These are phyloP conservation scores for Drosophila tani DNA, from an alignment of 1,140 invertebrate genomes.

Conservation along the genomic window DNA sequence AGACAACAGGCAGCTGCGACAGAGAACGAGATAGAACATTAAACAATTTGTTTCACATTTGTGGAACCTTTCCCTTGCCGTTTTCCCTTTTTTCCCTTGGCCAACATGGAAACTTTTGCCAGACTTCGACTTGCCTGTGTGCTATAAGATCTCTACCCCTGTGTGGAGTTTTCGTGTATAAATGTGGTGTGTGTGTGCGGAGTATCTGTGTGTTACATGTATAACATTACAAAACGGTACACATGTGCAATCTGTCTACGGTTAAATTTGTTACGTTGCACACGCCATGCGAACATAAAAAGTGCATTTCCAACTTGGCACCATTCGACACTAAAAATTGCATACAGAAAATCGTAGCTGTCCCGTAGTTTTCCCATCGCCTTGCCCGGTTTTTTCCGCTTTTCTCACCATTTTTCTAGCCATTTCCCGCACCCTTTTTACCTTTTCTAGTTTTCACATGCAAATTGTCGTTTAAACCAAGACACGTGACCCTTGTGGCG, in stretches of 20 bases:
- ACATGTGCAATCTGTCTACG: constrained; percentile 65
- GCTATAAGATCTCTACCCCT: constrained; percentile 19
- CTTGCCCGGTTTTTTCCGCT: neutral
- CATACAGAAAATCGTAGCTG: constrained; percentile 21
- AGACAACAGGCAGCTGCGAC: constrained; percentile 8
- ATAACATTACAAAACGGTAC: constrained; percentile 64
- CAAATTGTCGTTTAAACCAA: constrained; percentile 59
- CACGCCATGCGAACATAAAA: constrained; percentile 64
- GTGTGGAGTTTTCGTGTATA: neutral
- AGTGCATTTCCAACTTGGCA: constrained; percentile 69
- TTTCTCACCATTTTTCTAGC: neutral
- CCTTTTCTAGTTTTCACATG: constrained; percentile 31
- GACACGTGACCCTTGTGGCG: constrained; percentile 47
- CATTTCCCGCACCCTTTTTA: neutral
- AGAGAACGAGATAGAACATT: constrained; percentile 38
- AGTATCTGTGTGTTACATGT: constrained; percentile 19
- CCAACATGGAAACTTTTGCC: constrained; percentile 51
- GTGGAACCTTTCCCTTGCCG: constrained; percentile 37
- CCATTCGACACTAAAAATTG: constrained; percentile 53
- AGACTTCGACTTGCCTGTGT: constrained; percentile 21
- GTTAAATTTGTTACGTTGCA: constrained; percentile 62
- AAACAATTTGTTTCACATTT: constrained; percentile 69
- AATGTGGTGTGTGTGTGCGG: constrained; percentile 3
- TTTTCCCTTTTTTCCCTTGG: constrained; percentile 14
- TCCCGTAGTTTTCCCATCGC: neutral